These are phyloP conservation scores for Conus canariensis DNA, from an alignment of 2,888 invertebrate species.

Conservation along the genomic window DNA sequence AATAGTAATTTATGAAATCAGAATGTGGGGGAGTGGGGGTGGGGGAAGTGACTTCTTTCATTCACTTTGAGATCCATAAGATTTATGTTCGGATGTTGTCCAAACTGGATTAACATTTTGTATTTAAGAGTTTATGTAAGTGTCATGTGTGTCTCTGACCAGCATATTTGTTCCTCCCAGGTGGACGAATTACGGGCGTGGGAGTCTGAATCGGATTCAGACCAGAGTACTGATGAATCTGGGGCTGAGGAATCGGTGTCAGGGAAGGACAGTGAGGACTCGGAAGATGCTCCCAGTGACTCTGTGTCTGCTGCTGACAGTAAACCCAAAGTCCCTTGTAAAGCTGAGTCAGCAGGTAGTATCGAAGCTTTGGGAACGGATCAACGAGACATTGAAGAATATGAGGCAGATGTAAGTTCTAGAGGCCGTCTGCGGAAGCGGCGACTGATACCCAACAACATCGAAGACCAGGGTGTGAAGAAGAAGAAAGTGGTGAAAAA, in stretches of 20 bases:
- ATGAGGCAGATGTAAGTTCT: conserved; percentile 69
- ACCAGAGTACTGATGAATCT: conserved; percentile 58
- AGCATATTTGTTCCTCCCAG: background rate
- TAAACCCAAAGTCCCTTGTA: conserved; percentile 25
- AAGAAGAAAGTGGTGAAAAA: conserved; percentile 52
- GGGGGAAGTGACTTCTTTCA: too few species aligned
- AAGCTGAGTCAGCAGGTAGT: conserved; percentile 40
- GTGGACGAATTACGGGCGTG: conserved; percentile 42
- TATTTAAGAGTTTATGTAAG: too few species aligned
- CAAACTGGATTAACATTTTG: too few species aligned
- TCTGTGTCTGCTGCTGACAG: conserved; percentile 36
- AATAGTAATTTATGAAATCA: too few species aligned
- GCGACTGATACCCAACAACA: conserved; percentile 72
- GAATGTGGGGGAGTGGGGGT: too few species aligned
- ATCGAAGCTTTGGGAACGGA: conserved; percentile 45
- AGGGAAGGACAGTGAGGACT: conserved; percentile 51
- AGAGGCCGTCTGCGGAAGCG: conserved; percentile 73
- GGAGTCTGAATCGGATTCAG: conserved; percentile 45
- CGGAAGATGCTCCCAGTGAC: conserved; percentile 37
- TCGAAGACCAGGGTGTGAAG: conserved; percentile 65
- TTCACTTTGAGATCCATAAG: too few species aligned
- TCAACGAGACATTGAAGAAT: conserved; percentile 52
- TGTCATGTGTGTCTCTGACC: too few species aligned
- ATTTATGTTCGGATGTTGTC: too few species aligned
- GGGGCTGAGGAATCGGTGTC: conserved; percentile 55